Percentiles rank a stretch among this genome's conserved stretches.
phyloP scores from a whole-genome alignment of 1,140 invertebrate genomes.

The Ceratitis capitata region DNA sequence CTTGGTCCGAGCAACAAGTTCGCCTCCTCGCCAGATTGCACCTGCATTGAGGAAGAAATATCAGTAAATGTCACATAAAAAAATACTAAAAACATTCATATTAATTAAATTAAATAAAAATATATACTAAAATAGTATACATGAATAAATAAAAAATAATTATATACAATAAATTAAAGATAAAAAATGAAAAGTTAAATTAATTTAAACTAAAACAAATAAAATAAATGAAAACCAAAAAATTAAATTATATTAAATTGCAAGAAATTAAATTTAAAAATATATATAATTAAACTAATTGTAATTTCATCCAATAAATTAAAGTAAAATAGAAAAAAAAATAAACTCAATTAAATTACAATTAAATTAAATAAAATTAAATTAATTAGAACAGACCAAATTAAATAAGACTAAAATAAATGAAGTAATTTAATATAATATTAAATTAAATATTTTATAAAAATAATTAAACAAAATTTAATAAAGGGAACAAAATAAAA shows the following conservation, averaged over 20 bases:
- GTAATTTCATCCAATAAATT: neutral
- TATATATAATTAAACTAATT: neutral
- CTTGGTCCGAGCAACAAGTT: constrained; percentile 60
- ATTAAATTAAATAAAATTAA: too few relatives aligned
- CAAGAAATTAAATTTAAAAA: neutral
- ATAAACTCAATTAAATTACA: neutral
- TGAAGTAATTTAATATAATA: too few relatives aligned
- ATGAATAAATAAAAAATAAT: too few relatives aligned
- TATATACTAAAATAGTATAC: too few relatives aligned
- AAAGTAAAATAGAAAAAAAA: neutral
- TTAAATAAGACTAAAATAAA: neutral
- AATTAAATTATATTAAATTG: too few relatives aligned
- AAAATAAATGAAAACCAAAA: neutral
- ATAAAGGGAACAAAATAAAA: neutral
- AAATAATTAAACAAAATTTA: neutral
- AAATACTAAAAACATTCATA: too few relatives aligned
- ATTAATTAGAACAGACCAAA: neutral
- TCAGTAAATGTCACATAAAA: too few relatives aligned
- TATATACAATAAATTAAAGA: neutral
- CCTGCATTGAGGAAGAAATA: constrained; percentile 51
- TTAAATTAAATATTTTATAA: too few relatives aligned
- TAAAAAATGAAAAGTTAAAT: neutral
- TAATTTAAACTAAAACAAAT: neutral
- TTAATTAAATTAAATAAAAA: too few relatives aligned
- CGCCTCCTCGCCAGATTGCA: constrained; percentile 60